These are phyloP conservation scores for Erynnis tages DNA, from an alignment of 2,888 invertebrate species.

Conservation along the genomic window DNA sequence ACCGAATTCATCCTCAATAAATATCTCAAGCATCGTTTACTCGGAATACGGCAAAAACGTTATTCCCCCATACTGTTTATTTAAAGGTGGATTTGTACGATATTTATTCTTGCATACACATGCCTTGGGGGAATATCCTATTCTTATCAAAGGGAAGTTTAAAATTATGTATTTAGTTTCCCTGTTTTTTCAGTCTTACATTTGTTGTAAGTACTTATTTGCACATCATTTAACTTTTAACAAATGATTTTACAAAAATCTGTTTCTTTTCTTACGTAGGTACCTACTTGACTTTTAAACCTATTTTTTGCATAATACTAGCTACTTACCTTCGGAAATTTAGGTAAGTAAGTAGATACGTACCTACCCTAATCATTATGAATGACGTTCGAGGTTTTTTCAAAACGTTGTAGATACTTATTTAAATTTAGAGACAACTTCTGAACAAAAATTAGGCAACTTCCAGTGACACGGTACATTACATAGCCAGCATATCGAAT, in stretches of 20 bases:
- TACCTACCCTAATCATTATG: too few species aligned
- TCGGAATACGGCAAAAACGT: slow-evolving; percentile 75
- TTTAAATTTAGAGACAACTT: too few species aligned
- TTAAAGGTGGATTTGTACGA: slow-evolving; percentile 78
- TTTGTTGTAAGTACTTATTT: too few species aligned
- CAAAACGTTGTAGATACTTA: too few species aligned
- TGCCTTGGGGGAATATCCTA: slow-evolving; percentile 40
- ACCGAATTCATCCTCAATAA: slow-evolving; percentile 76
- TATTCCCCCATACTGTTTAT: slow-evolving; percentile 75
- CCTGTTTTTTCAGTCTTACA: too few species aligned
- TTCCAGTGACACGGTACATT: too few species aligned
- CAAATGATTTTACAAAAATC: not conserved
- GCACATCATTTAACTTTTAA: not conserved
- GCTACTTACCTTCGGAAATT: too few species aligned
- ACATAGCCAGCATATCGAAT: too few species aligned
- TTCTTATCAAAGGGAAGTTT: slow-evolving; percentile 33
- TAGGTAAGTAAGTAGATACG: too few species aligned
- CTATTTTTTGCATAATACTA: not conserved
- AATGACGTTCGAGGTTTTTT: too few species aligned
- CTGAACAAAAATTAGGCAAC: too few species aligned
- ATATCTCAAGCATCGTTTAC: slow-evolving; percentile 79
- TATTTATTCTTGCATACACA: slow-evolving; percentile 71
- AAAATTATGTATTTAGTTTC: slow-evolving; percentile 16
- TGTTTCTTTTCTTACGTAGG: not conserved
- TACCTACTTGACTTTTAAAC: not conserved